Conservation (phyloP, 2,888 invertebrate genomes). For the Archaeoteleia sp. region DNA sequence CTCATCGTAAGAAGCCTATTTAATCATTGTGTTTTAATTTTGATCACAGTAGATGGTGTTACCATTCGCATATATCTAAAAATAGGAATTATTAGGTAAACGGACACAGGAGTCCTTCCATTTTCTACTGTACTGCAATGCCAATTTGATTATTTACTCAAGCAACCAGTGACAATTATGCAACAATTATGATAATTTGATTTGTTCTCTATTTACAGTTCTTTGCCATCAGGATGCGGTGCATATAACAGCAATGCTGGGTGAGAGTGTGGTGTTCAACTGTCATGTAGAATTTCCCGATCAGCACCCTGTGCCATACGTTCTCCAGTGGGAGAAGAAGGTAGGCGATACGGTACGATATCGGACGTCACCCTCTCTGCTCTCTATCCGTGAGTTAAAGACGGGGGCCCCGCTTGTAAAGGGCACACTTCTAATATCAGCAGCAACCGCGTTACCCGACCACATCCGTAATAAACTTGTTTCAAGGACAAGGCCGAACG, state of each 20-base stretch:
- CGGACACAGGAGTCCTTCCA: too few relatives aligned
- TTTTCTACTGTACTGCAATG: too few relatives aligned
- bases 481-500: conserved; percentile 52
- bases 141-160: too few relatives aligned
- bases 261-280: conserved; percentile 97
- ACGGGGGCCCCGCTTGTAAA: conserved; percentile 67
- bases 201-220: too few relatives aligned
- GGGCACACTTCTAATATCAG: conserved; percentile 63
- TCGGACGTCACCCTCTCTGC: conserved; percentile 75
- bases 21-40: too few relatives aligned
- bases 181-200: too few relatives aligned
- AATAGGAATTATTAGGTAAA: too few relatives aligned
- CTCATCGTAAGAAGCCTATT: too few relatives aligned
- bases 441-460: conserved; percentile 57
- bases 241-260: conserved; percentile 97
- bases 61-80: too few relatives aligned
- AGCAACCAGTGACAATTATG: too few relatives aligned
- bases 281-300: conserved; percentile 98
- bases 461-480: conserved; percentile 54
- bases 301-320: conserved; percentile 96
- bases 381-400: conserved; percentile 74
- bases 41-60: too few relatives aligned
- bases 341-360: conserved; percentile 97
- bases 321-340: conserved; percentile 99
- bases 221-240: conserved; percentile 92